Percentiles rank a stretch among this genome's conserved stretches.
phyloP scores from a whole-genome alignment of 2,113 vertebrate genomes.

The Anser cygnoides region DNA sequence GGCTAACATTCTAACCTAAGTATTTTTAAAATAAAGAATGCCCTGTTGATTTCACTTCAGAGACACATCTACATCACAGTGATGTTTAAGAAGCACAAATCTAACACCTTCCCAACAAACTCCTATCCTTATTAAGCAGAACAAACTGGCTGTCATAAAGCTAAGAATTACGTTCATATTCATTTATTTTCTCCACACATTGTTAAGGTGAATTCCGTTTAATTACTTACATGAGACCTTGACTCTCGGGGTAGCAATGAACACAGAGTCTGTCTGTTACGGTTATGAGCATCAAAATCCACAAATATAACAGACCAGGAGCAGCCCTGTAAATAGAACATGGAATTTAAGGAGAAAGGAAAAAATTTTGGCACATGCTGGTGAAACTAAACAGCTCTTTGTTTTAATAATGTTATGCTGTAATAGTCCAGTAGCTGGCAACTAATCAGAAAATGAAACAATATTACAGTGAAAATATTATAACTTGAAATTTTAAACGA shows the following conservation, averaged over 20 bases:
- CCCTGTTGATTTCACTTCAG: not conserved
- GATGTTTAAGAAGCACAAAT: not conserved
- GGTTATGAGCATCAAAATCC: constrained; percentile 97
- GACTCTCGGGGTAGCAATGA: constrained; percentile 95
- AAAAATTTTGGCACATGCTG: not conserved
- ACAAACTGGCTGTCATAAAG: not conserved
- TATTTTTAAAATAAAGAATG: not conserved
- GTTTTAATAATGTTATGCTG: not conserved
- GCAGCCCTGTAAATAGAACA: constrained; percentile 85
- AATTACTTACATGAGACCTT: constrained; percentile 91
- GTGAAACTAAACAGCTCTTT: not conserved
- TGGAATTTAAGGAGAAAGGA: not conserved
- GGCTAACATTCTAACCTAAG: not conserved
- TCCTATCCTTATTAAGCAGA: not conserved
- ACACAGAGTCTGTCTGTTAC: constrained; percentile 93
- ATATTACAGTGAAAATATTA: not conserved
- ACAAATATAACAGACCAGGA: constrained; percentile 99
- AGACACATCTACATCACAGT: not conserved
- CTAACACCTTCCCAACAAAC: not conserved
- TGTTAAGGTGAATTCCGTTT: not conserved
- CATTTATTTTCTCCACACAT: not conserved
- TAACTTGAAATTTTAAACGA: not conserved
- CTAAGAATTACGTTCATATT: not conserved
- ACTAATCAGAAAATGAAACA: not conserved
- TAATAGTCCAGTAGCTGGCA: not conserved